Evolutionary conservation across 2,797 vertebrate genomes (phyloP).

Genomic region (Sebastes cheni): DNA sequence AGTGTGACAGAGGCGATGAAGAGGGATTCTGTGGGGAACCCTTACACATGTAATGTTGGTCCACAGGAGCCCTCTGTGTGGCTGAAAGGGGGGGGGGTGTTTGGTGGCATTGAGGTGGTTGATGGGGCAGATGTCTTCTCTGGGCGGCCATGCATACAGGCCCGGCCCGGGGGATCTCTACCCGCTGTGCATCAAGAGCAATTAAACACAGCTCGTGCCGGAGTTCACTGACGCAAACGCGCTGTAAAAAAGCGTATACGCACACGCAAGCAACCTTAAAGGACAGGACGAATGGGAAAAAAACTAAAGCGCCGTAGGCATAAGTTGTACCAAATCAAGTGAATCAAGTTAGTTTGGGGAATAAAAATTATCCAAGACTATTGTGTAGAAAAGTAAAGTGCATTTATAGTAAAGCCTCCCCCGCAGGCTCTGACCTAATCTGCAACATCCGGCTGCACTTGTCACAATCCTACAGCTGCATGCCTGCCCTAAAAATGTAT

Average conservation of each 20-base stretch:
- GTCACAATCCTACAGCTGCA: conserved; percentile 10
- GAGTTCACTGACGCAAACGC: conserved; percentile 56
- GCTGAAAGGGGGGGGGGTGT: neutral
- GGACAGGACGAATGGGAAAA: conserved; percentile 25
- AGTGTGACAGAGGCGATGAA: conserved; percentile 31
- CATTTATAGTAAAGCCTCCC: conserved; percentile 5
- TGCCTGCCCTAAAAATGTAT: conserved; percentile 5
- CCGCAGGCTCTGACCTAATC: conserved; percentile 12
- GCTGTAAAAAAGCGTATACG: conserved; percentile 48
- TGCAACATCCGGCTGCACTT: conserved; percentile 6
- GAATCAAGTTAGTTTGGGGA: neutral
- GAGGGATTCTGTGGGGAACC: conserved; percentile 44
- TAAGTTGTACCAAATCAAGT: conserved; percentile 27
- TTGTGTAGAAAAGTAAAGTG: conserved; percentile 13
- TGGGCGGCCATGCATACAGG: conserved; percentile 60
- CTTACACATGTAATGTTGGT: conserved; percentile 41
- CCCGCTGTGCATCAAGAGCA: conserved; percentile 68
- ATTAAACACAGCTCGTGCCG: conserved; percentile 65
- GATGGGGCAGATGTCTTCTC: conserved; percentile 64
- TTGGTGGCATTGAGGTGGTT: conserved; percentile 58
- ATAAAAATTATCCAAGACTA: conserved; percentile 33
- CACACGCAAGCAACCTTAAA: conserved; percentile 55
- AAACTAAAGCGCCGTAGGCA: conserved; percentile 8
- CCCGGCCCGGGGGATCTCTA: conserved; percentile 57
- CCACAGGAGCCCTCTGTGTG: conserved; percentile 28